Percentiles rank a stretch among this genome's conserved stretches.
phyloP scores from a whole-genome alignment of 2,797 vertebrate species.

The Oreochromis mossambicus region DNA sequence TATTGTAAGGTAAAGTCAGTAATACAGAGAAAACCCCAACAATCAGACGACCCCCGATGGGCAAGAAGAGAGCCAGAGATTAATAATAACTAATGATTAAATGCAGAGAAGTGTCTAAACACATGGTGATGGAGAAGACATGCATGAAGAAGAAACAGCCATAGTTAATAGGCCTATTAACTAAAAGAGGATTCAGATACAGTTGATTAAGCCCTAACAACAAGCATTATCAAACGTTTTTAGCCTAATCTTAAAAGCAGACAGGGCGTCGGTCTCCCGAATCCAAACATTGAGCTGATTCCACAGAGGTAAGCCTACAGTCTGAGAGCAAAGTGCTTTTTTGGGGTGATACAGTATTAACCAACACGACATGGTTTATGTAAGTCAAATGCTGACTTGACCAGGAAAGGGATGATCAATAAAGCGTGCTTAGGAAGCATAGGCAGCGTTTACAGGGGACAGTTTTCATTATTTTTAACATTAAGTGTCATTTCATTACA shows the following conservation, averaged over 20 bases:
- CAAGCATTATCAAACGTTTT: background rate
- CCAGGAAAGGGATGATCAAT: background rate
- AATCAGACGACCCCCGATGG: background rate
- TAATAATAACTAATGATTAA: background rate
- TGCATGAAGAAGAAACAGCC: background rate
- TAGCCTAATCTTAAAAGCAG: background rate
- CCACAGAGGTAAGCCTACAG: background rate
- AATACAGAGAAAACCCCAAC: background rate
- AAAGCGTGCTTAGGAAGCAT: background rate
- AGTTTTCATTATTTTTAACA: background rate
- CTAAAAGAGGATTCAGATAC: background rate
- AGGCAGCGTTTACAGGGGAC: background rate
- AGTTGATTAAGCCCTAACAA: fast-evolving
- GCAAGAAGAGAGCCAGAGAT: background rate
- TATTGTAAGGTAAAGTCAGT: background rate
- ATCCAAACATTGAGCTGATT: fast-evolving
- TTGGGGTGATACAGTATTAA: background rate
- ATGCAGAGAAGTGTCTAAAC: background rate
- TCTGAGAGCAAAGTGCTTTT: background rate
- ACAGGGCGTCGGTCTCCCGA: fast-evolving
- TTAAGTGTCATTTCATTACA: background rate
- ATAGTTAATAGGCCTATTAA: background rate
- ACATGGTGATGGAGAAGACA: background rate
- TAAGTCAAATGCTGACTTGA: background rate
- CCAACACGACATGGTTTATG: background rate